Base-by-base conservation (phyloP, 2,797 vertebrate genomes). In the Lerista edwardsae region DNA sequence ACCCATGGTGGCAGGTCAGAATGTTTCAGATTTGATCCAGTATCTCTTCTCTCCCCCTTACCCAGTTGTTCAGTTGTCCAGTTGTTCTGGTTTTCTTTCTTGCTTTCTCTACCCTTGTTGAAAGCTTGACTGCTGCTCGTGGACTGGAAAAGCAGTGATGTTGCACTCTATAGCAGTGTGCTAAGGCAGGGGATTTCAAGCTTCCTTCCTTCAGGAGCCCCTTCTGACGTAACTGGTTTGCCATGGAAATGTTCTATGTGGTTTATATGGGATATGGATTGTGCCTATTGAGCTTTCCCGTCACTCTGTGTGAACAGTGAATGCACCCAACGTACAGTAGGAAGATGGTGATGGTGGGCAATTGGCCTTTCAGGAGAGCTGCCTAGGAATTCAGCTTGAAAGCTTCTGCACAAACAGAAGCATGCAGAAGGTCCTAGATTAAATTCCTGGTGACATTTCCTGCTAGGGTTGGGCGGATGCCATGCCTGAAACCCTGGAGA, bases 1-100 rank as follows among this genome's bases (percentile, higher is more conserved):
- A 0, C 0, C 29, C 67, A 88, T 89, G 71, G 71, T 85, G 87
- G 79, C 61, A 82, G 31, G 44, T 88, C 87, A 77, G 67, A 87
- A 44, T 79, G 84, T 85, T 81, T 91, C 55, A 51, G 39, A 61
- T 72, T 61, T 34, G 25, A 51, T 68, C 47, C 47, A 55, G 19
- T 55, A 64, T 65, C 64, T 44, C 78, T 68, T 67, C n/a, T 41
- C 23, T 41, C 68, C 36, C 27, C 36, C 39, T 10, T 3, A 14
- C 25, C 25, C 62, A n/a, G n/a, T n/a, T n/a, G n/a, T n/a, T n/a
- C 59, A 47, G 7, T 36, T 55, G 57, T 65, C 59, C 59, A 65
- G n/a, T 71, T 55, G 41, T 73, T 82, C 57, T 74, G 80, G 41
- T 74, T 82, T 82, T 74, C 31, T 6, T 36, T 59, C 64, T 82